Evolutionary conservation across 2,888 invertebrate species (phyloP), one percentile per base, ranked within the genome.

Genomic region (Drosophila stalkeri): DNA sequence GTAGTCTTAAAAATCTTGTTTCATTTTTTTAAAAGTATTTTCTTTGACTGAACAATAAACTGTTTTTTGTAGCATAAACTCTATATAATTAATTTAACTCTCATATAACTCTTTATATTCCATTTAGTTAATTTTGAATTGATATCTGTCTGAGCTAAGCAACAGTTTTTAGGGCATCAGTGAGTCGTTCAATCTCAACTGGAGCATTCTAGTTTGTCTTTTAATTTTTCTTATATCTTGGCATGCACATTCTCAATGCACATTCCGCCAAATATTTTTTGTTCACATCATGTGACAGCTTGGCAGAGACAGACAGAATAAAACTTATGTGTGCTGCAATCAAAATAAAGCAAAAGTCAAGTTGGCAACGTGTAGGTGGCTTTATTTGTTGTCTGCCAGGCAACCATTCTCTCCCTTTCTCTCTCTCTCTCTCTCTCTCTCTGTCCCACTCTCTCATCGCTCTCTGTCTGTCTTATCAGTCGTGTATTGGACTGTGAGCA

Each of bases 241-340:
- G 49, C 52, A 20, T 51, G 65, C 80, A 81, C 80, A 81, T 76
- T 72, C 63, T 72, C 52, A 70, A 56, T 74, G 74, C 81, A 80
- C 82, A 81, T 77, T 80, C 76, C 80, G 43, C 56, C 64, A 71
- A 80, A 77, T 77, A 77, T 80, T 80, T 77, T 80, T 67, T 41
- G 52, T 71, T 75, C 64, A 78, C 71, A 71, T 75, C 80, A 71
- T 64, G 67, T 80, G 77, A 77, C 80, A 75, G 79, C 74, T 67
- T 78, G 67, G 49, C 75, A 74, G 47, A 31, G 37, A 63, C 51
- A 54, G 44, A 31, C 47, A 23, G 46, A 3, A 3, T 3, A 49
- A 11, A 49, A 49, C 20, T 23, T 43, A 31, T 18, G 35, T 68
- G 47, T 52, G 39, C 43, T 54, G 64, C 70, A 70, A 74, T 79